A percentile compares a stretch with the other conserved stretches of the same genome.
phyloP scores from a whole-genome alignment of 23 tunicate species.

The Trididemnum nubilum region DNA sequence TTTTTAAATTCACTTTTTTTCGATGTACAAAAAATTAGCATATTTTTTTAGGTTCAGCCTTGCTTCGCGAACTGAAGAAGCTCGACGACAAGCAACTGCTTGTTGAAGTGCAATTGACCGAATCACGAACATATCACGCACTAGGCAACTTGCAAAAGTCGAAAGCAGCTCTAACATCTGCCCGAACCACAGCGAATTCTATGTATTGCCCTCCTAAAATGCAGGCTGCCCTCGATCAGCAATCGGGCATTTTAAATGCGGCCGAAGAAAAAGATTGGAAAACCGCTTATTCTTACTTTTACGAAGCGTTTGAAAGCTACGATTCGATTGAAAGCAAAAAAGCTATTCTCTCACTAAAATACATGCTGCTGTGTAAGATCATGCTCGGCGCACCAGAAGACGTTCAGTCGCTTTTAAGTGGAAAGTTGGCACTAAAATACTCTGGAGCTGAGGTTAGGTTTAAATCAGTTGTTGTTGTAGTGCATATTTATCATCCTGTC shows the following conservation, averaged over 20 bases:
- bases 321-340: slow-evolving; percentile 97
- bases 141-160: slow-evolving; percentile 98
- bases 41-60: slow-evolving; percentile 56
- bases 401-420: slow-evolving; percentile 85
- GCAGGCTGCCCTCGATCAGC: slow-evolving; percentile 98
- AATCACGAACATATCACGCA: slow-evolving; percentile 93
- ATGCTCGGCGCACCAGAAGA: slow-evolving; percentile 83
- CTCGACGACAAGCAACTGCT: slow-evolving; percentile 97
- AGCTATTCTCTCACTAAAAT: slow-evolving; percentile 82
- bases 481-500: no score
- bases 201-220: slow-evolving; percentile 99
- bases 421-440: slow-evolving; percentile 95
- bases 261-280: slow-evolving; percentile 99
- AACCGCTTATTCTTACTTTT: slow-evolving; percentile 97
- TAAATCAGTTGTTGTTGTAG: no score
- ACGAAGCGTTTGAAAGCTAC: slow-evolving; percentile 98
- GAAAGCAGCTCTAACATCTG: slow-evolving; percentile 96
- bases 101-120: slow-evolving; percentile 96
- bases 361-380: slow-evolving; percentile 92
- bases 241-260: slow-evolving; percentile 97
- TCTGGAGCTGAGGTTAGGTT: slow-evolving; percentile 87
- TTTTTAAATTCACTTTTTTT: no score
- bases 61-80: slow-evolving; percentile 86
- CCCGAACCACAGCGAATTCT: slow-evolving; percentile 98
- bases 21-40: no score